Evolutionary conservation across 2,888 invertebrate genomes (phyloP).

Genomic region (Torymus tubicola): DNA sequence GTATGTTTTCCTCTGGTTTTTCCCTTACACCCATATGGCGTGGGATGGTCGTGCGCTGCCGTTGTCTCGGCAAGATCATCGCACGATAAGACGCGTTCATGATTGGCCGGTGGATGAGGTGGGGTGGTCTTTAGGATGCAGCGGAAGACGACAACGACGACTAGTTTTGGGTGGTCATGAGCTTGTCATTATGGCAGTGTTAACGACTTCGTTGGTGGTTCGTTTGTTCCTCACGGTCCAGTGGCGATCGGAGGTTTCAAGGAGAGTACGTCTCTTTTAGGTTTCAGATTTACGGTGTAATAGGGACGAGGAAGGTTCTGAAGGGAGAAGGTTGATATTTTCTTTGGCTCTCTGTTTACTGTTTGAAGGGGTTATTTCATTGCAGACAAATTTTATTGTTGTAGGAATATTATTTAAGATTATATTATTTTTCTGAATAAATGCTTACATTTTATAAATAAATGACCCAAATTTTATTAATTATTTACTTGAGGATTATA

Average conservation of each 20-base stretch:
- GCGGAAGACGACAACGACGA: not conserved
- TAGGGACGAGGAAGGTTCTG: too few species aligned
- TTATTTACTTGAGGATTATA: too few species aligned
- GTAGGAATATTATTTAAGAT: too few species aligned
- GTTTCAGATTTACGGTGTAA: not conserved
- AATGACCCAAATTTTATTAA: too few species aligned
- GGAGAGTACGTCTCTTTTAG: not conserved
- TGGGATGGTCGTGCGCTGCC: too few species aligned
- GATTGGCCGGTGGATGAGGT: slow-evolving; percentile 3
- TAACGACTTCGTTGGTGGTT: slow-evolving; percentile 37
- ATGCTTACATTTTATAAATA: too few species aligned
- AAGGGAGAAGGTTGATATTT: too few species aligned
- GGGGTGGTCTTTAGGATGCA: not conserved
- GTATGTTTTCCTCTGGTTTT: not conserved
- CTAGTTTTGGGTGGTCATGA: slow-evolving; percentile 45
- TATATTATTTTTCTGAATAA: too few species aligned
- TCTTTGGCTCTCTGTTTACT: too few species aligned
- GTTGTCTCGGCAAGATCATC: slow-evolving; percentile 30
- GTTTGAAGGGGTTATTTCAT: too few species aligned
- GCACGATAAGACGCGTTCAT: slow-evolving; percentile 10
- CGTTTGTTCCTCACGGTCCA: not conserved
- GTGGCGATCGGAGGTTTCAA: not conserved
- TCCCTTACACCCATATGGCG: not conserved
- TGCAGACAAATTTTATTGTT: too few species aligned
- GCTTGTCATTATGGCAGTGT: not conserved